phyloP scores from a whole-genome alignment of 2,888 invertebrate genomes.

The Auanema freiburgensis region DNA sequence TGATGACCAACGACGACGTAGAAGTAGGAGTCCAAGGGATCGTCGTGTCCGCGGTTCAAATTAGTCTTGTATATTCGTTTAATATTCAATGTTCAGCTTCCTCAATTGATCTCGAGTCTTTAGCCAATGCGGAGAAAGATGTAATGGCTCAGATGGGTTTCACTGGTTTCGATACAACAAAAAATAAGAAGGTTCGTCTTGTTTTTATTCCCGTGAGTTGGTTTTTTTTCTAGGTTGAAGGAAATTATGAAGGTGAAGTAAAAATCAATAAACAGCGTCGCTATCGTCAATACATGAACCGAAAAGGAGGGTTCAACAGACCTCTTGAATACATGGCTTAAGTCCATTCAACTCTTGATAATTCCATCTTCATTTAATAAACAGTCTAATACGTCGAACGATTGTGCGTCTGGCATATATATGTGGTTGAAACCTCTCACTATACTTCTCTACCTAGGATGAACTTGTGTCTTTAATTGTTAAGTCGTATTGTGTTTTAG shows the following conservation, averaged over 20 bases:
- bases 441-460: neutral
- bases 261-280: conserved; percentile 93
- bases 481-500: neutral
- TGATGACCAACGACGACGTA: conserved; percentile 21
- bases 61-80: neutral
- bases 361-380: too few species aligned
- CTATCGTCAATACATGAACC: conserved; percentile 98
- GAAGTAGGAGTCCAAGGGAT: conserved; percentile 9
- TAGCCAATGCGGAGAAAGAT: conserved; percentile 49
- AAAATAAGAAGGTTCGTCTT: conserved; percentile 67
- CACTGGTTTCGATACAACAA: conserved; percentile 90
- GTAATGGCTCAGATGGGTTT: conserved; percentile 81
- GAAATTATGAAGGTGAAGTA: conserved; percentile 89
- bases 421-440: neutral
- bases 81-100: neutral
- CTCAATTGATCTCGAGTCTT: conserved; percentile 25
- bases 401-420: too few species aligned
- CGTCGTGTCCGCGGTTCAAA: neutral
- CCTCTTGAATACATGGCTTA: conserved; percentile 76
- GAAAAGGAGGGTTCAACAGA: conserved; percentile 97
- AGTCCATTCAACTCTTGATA: conserved; percentile 5
- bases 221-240: conserved; percentile 73
- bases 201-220: neutral
- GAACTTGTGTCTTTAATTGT: neutral
- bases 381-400: too few species aligned